A percentile compares a stretch with the other conserved stretches of the same genome.
phyloP scores from a whole-genome alignment of 2,113 vertebrate genomes.

The Corydoras sp. region DNA sequence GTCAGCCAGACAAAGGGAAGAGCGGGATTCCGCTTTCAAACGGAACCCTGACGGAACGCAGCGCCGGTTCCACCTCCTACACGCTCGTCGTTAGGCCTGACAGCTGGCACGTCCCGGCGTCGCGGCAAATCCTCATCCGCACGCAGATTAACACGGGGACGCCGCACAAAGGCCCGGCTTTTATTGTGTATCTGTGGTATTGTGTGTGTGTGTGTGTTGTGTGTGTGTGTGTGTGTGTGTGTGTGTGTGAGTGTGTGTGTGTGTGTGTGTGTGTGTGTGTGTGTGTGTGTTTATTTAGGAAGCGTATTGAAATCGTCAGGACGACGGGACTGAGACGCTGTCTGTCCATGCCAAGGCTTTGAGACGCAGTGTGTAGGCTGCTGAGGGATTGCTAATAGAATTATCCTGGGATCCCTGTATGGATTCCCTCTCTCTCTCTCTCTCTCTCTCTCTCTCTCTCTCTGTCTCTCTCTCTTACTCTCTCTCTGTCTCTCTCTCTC shows the following conservation, averaged over 20 bases:
- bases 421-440: conserved; percentile 6
- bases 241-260: too few species aligned
- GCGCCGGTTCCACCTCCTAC: conserved; percentile 36
- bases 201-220: too few species aligned
- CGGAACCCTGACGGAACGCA: conserved; percentile 10
- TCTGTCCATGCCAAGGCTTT: conserved; percentile 12
- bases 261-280: too few species aligned
- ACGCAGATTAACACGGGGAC: conserved; percentile 7
- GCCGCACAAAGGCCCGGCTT: conserved; percentile 6
- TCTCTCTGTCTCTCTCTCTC: too few species aligned
- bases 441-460: too few species aligned
- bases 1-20: conserved; percentile 25
- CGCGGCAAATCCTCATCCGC: conserved; percentile 30
- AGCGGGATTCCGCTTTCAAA: conserved; percentile 11
- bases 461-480: too few species aligned
- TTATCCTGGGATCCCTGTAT: conserved; percentile 25
- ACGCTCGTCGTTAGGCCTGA: conserved; percentile 31
- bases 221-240: too few species aligned
- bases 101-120: conserved; percentile 33
- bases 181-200: too few species aligned
- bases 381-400: conserved; percentile 31
- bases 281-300: too few species aligned
- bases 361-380: conserved; percentile 28
- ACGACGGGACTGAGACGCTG: conserved; percentile 20
- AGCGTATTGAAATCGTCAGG: neutral